These are phyloP conservation scores for Galaxea fascicularis DNA, from an alignment of 92 coral and sea anemone species.

Conservation along the genomic window DNA sequence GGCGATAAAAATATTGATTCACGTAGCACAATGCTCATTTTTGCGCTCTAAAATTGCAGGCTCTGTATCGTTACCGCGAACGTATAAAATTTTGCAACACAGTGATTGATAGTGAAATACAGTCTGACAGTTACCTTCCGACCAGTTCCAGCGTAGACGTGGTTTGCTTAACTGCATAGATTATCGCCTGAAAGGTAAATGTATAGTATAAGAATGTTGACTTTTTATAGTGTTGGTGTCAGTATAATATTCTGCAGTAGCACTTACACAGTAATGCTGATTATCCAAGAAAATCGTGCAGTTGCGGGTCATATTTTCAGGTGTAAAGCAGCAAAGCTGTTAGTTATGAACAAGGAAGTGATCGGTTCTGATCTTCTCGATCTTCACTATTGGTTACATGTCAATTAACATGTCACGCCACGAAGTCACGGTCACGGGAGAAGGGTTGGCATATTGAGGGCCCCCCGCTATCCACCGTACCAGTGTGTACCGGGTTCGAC, in stretches of 20 bases:
- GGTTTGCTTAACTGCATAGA: conserved; percentile 42
- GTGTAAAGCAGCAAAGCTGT: background rate
- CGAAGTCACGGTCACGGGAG: no score
- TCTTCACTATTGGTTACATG: no score
- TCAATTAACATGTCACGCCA: no score
- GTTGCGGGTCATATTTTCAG: conserved; percentile 18
- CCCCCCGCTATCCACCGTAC: no score
- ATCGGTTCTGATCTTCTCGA: background rate
- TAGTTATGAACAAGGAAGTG: conserved; percentile 10
- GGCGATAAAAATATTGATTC: no score
- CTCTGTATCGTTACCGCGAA: no score
- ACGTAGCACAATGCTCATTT: no score
- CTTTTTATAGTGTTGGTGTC: background rate
- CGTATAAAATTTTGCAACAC: background rate
- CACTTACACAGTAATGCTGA: conserved; percentile 47
- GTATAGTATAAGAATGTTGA: background rate
- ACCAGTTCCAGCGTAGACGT: conserved; percentile 36
- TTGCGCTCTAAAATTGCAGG: no score
- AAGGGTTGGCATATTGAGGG: no score
- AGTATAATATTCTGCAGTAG: no score
- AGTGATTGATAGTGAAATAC: background rate
- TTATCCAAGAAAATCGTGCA: conserved; percentile 36
- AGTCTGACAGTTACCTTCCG: conserved; percentile 10
- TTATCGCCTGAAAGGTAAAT: conserved; percentile 32
- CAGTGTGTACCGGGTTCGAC: no score